Evolutionary conservation across 2,888 invertebrate species (phyloP).

Genomic region (Ramazzottius varieornatus): DNA sequence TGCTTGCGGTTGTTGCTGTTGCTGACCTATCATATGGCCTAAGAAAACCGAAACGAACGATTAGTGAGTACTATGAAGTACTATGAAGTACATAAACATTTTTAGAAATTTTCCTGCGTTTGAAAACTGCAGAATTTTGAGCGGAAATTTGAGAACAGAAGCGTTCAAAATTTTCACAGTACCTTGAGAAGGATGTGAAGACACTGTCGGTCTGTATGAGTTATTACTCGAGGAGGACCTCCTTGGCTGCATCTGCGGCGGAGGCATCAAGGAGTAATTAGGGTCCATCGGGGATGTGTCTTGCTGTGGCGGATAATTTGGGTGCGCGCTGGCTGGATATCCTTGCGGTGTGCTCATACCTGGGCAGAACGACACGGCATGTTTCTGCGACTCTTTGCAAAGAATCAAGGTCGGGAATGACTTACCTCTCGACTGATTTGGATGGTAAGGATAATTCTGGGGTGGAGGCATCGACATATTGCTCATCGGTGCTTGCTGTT

Average conservation of each 20-base stretch:
- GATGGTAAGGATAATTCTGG: neutral
- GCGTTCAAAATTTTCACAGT: too few relatives aligned
- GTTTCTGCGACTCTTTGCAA: neutral
- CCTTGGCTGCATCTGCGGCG: constrained; percentile 1
- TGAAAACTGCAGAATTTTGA: neutral
- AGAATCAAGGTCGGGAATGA: neutral
- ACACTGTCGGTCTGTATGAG: too few relatives aligned
- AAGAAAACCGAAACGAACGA: neutral
- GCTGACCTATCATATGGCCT: neutral
- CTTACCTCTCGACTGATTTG: neutral
- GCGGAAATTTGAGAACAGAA: neutral
- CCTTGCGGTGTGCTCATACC: too few relatives aligned
- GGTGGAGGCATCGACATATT: neutral
- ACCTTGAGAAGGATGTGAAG: too few relatives aligned
- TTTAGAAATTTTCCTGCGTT: neutral
- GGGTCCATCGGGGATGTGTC: neutral
- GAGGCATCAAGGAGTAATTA: neutral
- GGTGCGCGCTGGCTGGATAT: too few relatives aligned
- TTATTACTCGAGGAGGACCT: neutral
- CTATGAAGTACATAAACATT: neutral
- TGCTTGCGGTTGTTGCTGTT: neutral
- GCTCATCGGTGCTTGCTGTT: neutral
- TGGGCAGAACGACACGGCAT: neutral
- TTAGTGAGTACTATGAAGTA: too few relatives aligned
- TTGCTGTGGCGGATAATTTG: too few relatives aligned